Evolutionary conservation across 2,888 invertebrate species (phyloP).

Genomic region (Scaptomyza tumidula): DNA sequence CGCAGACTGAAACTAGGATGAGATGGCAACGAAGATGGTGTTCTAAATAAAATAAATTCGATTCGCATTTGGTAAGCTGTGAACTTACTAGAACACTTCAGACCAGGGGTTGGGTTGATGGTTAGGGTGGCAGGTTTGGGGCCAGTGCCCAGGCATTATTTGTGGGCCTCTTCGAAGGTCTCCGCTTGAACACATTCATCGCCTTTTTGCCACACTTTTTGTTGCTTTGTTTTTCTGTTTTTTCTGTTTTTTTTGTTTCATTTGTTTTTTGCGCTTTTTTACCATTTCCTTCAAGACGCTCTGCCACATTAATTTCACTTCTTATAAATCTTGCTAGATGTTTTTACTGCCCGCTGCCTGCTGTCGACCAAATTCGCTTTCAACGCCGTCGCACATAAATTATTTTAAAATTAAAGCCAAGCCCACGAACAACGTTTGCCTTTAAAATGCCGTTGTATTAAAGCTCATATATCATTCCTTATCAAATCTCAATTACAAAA

Average conservation of each 20-base stretch:
- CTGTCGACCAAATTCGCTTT: conserved; percentile 30
- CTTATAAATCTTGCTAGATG: conserved; percentile 76
- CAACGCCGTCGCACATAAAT: conserved; percentile 57
- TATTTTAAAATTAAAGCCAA: conserved; percentile 49
- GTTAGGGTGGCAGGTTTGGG: no score
- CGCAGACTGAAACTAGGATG: conserved; percentile 13
- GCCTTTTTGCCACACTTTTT: conserved; percentile 47
- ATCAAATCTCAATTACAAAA: conserved; percentile 45
- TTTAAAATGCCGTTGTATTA: conserved; percentile 42
- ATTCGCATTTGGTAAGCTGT: conserved; percentile 68
- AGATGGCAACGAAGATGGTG: conserved; percentile 38
- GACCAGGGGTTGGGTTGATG: neutral
- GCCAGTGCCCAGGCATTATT: conserved; percentile 2
- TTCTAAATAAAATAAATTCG: conserved; percentile 76
- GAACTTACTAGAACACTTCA: conserved; percentile 8
- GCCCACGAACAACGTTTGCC: conserved; percentile 3
- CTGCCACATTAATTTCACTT: conserved; percentile 81
- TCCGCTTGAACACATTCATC: conserved; percentile 39
- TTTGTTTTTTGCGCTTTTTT: conserved; percentile 19
- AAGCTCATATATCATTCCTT: conserved; percentile 61
- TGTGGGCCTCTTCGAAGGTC: conserved; percentile 29
- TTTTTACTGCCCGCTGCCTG: conserved; percentile 43
- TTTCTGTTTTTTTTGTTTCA: conserved; percentile 11
- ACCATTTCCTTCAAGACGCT: conserved; percentile 46
- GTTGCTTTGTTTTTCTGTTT: conserved; percentile 24